Percentiles rank a stretch among this genome's conserved stretches.
Evolutionary conservation across 2,113 vertebrate genomes (phyloP).

Genomic region (Cephalopterus ornatus): DNA sequence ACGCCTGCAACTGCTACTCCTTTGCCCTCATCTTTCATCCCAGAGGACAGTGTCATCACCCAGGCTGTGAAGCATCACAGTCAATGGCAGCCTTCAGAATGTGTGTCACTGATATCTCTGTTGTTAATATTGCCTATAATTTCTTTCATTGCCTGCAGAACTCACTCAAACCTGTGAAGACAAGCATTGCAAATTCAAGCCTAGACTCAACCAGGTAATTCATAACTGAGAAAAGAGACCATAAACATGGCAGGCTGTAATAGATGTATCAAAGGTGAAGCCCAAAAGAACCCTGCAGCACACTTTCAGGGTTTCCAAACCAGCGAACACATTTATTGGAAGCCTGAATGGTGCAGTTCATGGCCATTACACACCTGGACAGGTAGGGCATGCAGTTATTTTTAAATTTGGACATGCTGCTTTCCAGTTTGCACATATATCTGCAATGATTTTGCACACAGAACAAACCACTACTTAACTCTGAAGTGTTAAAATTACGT

Average conservation of each 20-base stretch:
- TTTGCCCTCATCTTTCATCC: neutral
- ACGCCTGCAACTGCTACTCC: neutral
- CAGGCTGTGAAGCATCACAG: conserved; percentile 55
- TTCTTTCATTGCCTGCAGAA: conserved; percentile 54
- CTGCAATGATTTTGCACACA: neutral
- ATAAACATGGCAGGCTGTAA: neutral
- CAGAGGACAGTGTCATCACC: conserved; percentile 35
- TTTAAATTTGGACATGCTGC: neutral
- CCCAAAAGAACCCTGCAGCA: neutral
- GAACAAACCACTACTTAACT: neutral
- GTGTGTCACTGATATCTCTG: conserved; percentile 1
- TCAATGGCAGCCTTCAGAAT: conserved; percentile 66
- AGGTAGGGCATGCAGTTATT: neutral
- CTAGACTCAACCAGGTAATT: neutral
- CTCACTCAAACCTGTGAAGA: conserved; percentile 7
- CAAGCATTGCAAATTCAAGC: neutral
- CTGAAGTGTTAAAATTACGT: neutral
- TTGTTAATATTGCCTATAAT: neutral
- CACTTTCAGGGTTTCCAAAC: neutral
- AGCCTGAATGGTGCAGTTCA: neutral
- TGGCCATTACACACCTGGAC: neutral
- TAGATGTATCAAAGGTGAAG: neutral
- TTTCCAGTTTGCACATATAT: neutral
- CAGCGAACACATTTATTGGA: neutral
- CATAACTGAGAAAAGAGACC: neutral